Base-by-base conservation (phyloP, 2,888 invertebrate species). In the Syrphus vitripennis region DNA sequence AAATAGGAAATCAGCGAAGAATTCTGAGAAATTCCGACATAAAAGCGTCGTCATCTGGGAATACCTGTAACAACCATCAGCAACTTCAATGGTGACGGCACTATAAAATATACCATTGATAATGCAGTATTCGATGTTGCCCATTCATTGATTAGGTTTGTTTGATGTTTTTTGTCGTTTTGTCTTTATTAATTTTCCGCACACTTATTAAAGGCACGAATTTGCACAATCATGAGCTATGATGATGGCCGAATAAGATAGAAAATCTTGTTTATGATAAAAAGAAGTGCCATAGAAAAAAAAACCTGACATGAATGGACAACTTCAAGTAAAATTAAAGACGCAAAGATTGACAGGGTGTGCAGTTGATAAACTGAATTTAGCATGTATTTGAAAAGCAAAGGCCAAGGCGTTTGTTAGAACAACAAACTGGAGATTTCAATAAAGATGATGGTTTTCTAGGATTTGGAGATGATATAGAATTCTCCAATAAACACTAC, bases 11-110 rank as follows among this genome's bases (percentile, higher is more conserved):
- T 59, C 57, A 24, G 42, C 12, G 10, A 29, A 69, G 26, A 26
- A 40, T 77, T 70, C 77, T 55, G 53, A 10, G 34, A 65, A 79
- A 74, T 57, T 19, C 57, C 50, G 29, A 37, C 74, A 65, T 45
- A 34, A 63, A 19, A 19, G 59, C 21, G 24, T 48, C 75, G 45
- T 72, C 78, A 71, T 16, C 12, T 53, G 78, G 42, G 31, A 70
- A 53, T 71, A 16, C 50, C n/a, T 34, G 6, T 5, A 16, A 29
- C 19, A 19, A 7, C 12, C 9, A 14, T 5, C 2, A 19, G 31
- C 16, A 31, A 57, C 57, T 21, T 57, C 19, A 34, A 57, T 21
- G 29, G 16, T 16, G n/a, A n/a, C n/a, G 12, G 12, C 16, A 42
- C 16, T 3, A 7, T 42, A 12, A n/a, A n/a, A 7, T 29, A n/a